Base-by-base conservation (phyloP, 2,113 vertebrate genomes). In the Caranx ignobilis region DNA sequence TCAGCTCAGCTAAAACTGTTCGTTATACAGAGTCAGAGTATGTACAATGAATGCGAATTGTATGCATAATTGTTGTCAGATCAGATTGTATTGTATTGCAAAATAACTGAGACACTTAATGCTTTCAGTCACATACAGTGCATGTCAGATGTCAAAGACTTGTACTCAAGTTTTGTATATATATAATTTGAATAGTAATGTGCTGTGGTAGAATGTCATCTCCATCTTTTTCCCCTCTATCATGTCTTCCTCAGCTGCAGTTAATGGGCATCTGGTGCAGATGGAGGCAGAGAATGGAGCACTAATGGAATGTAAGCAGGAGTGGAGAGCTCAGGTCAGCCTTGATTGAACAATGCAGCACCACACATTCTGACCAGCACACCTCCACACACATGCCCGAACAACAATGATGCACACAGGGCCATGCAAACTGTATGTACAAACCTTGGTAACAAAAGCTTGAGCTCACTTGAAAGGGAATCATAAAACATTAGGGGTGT, bases 251-350 rank as follows among this genome's bases (percentile, higher is more conserved):
- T 47, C 59, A 79, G 77, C 35, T 73, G 54, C 18, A n/a, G 66
- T 37, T 41, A 67, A 65, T 54, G n/a, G 50, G 11, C 39, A 2
- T 45, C 37, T 66, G 34, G 45, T 55, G n/a, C 59, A 50, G 57
- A 76, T 47, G 47, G 56, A 69, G 60, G 37, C 55, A 52, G 60
- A 54, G 47, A 70, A 34, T 12, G 61, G 80, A 61, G 32, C 19
- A 75, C 31, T 62, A 60, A 66, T 45, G 57, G 67, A 57, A 57
- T 37, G 9, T 52, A 55, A 81, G 52, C 64, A 64, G 15, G 37
- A 67, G 50, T 67, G 56, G 47, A 71, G 16, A 54, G n/a, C 52
- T 81, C 66, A 83, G 66, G 71, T 87, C 57, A 87, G 66, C 16
- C 21, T 57, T 32, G 21, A 37, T 67, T 69, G 6, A 85, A 60